Conservation (phyloP, 2,797 vertebrate species). For the Arctocebus calabarensis region DNA sequence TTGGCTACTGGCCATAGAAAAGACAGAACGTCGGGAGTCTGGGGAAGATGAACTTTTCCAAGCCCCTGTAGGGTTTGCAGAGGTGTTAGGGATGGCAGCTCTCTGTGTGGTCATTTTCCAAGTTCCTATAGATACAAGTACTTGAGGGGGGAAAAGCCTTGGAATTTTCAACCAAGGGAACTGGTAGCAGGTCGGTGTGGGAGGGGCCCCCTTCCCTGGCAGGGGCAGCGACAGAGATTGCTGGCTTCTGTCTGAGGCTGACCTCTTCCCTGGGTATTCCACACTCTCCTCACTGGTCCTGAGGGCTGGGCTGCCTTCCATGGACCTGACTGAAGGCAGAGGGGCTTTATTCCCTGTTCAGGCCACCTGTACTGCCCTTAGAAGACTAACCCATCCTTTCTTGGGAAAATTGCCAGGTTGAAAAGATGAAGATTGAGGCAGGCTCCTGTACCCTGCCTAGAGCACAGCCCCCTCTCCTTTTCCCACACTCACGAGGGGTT, state of each 20-base stretch:
- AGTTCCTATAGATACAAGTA: not conserved
- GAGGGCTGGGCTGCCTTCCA: not conserved
- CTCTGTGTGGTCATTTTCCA: not conserved
- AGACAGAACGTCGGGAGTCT: not conserved
- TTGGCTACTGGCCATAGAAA: slow-evolving; percentile 72
- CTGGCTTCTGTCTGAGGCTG: not conserved
- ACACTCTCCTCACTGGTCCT: too few relatives aligned
- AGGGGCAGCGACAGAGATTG: not conserved
- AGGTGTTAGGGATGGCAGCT: too few relatives aligned
- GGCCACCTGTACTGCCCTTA: rapidly evolving
- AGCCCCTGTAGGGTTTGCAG: not conserved
- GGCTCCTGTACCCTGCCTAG: not conserved
- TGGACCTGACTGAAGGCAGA: not conserved
- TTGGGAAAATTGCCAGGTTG: not conserved
- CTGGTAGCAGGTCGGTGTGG: not conserved
- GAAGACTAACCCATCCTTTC: not conserved
- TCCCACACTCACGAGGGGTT: rapidly evolving
- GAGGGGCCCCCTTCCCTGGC: not conserved
- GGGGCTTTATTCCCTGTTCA: not conserved
- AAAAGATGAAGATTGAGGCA: not conserved
- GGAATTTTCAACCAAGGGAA: not conserved
- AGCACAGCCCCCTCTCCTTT: too few relatives aligned
- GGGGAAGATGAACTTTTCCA: not conserved
- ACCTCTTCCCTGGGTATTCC: not conserved
- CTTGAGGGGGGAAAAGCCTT: not conserved